Evolutionary conservation across 2,888 invertebrate genomes (phyloP), one percentile per base, ranked within the genome.

Genomic region (Tetheella fluctuosa): DNA sequence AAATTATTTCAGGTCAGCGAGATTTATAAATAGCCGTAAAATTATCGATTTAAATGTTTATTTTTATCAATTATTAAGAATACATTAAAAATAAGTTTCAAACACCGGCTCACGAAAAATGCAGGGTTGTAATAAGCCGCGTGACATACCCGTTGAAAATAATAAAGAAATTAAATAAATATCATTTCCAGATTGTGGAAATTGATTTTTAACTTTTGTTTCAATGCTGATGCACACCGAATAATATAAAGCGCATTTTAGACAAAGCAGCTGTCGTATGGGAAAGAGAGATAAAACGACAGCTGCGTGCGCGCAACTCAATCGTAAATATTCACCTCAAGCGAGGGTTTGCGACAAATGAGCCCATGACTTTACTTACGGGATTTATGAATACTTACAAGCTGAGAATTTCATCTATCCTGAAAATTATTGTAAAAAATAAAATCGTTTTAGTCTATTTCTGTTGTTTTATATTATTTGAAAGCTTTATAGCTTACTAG

Each of bases 291-390:
- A 67, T 61, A 69, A 63, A 54, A 68, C 65, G 71, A 80, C 88
- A 88, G 86, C 87, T 88, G 87, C 79, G 74, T 60, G n/a, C 59
- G 73, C 71, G 79, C 73, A 70, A 52, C 48, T 25, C 63, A 67
- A 75, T 77, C 83, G 74, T 84, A 85, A 84, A 86, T 80, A 71
- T 80, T 72, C 72, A 68, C 65, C 66, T 65, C 67, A 64, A 65
- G 63, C 64, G 66, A 71, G 69, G 64, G 71, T 70, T 73, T 68
- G 73, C 75, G 76, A 77, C 79, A 73, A 78, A 77, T 72, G 65
- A 70, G 60, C 62, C 69, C 62, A 64, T 61, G 67, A 70, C 70
- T 71, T 65, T 68, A 62, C 62, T 63, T 55, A 63, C 54, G 58
- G 53, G 60, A 57, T 52, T 60, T 42, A 59, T 25, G 39, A 59